Evolutionary conservation across 2,888 invertebrate species (phyloP), one percentile per base, ranked within the genome.

Genomic region (Epinotia nisella): DNA sequence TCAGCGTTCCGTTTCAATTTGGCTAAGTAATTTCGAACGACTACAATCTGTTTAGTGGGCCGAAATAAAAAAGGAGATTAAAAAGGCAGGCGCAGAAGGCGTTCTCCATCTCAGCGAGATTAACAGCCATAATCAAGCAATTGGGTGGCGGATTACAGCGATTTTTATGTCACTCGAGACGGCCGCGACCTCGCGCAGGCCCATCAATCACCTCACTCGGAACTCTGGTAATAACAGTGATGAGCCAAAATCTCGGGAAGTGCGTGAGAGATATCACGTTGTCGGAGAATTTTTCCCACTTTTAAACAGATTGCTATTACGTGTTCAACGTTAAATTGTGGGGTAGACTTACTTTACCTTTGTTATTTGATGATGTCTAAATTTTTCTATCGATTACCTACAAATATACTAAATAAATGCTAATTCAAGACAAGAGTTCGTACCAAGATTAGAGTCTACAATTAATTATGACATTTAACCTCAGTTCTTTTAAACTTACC

Each of bases 111-210:
- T 87, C 83, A 82, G 85, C 84, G 82, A 83, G 91, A 92, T 92
- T 91, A 92, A 91, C 87, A 88, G 87, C 90, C 79, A 90, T 90
- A 91, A 92, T 92, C 90, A 90, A 90, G 91, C 90, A 88, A 91
- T 92, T 91, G 90, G 83, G 85, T 80, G 86, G 79, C 68, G 89
- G 89, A 92, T 91, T 91, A 90, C 89, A 86, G 85, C 87, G 86
- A 89, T 91, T 92, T 91, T 92, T 91, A 90, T 89, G 87, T 87
- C 83, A 74, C 78, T 71, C 73, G 71, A 74, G 76, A 75, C 70
- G 71, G 69, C 61, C 60, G 73, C 73, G 74, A 71, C 68, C 67
- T 58, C 68, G 65, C 55, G 59, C 62, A 76, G 78, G 76, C 78
- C 77, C 83, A 89, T 88, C 87, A 86, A 87, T 89, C 88, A 87